A percentile compares a stretch with the other conserved stretches of the same genome.
Conservation (phyloP, 2,888 invertebrate genomes). For the Melanostoma mellinum region DNA sequence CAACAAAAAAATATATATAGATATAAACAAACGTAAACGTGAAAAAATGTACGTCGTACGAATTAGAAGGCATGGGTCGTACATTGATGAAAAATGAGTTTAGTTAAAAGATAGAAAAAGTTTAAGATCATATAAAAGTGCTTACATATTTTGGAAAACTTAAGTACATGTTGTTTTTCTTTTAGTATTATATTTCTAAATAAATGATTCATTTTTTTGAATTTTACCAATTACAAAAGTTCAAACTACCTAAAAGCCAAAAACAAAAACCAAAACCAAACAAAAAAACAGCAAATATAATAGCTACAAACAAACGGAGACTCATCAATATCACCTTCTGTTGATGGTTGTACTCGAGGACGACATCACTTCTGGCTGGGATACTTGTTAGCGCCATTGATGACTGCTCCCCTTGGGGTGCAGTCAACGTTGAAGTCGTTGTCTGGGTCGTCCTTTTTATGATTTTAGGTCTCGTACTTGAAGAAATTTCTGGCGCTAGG, state of each 20-base stretch:
- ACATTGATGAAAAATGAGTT: constrained; percentile 20
- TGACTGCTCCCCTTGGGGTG: constrained; percentile 35
- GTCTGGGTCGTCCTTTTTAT: constrained; percentile 55
- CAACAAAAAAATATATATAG: constrained; percentile 5
- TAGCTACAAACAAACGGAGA: constrained; percentile 80
- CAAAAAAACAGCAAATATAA: constrained; percentile 81
- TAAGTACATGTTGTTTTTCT: background rate
- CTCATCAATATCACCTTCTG: constrained; percentile 82
- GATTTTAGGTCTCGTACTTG: constrained; percentile 31
- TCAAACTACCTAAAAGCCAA: constrained; percentile 79
- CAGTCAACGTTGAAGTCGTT: constrained; percentile 50
- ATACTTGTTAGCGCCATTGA: constrained; percentile 73
- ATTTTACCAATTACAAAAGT: constrained; percentile 75
- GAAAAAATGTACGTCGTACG: constrained; percentile 2
- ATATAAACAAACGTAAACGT: background rate
- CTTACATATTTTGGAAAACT: background rate
- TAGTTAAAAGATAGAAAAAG: constrained; percentile 19
- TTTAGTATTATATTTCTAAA: background rate
- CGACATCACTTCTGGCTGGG: constrained; percentile 72
- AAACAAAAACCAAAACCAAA: constrained; percentile 82
- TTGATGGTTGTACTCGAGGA: constrained; percentile 75
- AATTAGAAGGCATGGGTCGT: constrained; percentile 1
- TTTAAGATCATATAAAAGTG: constrained; percentile 6
- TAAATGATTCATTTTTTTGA: constrained; percentile 7
- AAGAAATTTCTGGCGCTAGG: constrained; percentile 64